Percentiles rank a stretch among this genome's conserved stretches.
These are phyloP conservation scores for Cryptophagus acutangulus DNA, from an alignment of 2,888 invertebrate genomes.

Conservation along the genomic window DNA sequence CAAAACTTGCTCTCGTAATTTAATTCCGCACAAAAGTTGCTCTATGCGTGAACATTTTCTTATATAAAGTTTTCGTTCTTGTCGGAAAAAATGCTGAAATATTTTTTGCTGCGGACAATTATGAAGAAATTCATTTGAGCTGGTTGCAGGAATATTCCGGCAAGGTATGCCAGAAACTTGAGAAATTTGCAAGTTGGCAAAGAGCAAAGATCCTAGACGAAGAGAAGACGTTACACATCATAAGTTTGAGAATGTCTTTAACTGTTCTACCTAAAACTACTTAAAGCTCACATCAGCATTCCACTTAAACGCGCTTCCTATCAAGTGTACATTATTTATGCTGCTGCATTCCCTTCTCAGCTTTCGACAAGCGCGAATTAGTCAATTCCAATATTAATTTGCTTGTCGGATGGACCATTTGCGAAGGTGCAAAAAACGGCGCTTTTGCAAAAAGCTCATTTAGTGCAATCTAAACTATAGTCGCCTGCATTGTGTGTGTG, in stretches of 20 bases:
- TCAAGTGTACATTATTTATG: conserved; percentile 9
- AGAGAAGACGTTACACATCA: conserved; percentile 14
- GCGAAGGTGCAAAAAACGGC: not conserved
- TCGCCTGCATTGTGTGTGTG: conserved; percentile 21
- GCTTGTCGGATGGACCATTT: not conserved
- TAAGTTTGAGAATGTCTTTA: conserved; percentile 24
- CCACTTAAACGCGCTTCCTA: conserved; percentile 16
- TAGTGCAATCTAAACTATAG: not conserved
- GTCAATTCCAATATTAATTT: too few species aligned
- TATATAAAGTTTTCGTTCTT: conserved; percentile 1
- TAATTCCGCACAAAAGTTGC: conserved; percentile 11
- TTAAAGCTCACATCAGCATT: conserved; percentile 18
- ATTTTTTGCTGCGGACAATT: conserved; percentile 14
- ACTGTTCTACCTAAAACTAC: conserved; percentile 18
- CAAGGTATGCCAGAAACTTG: conserved; percentile 20
- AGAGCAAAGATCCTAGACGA: conserved; percentile 3
- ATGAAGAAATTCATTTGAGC: conserved; percentile 14
- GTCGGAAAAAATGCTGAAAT: conserved; percentile 18
- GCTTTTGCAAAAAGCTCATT: conserved; percentile 5
- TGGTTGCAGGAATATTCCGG: conserved; percentile 13
- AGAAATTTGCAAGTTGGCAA: conserved; percentile 18
- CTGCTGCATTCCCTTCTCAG: conserved; percentile 11
- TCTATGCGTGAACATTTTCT: conserved; percentile 12
- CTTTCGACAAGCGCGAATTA: too few species aligned
- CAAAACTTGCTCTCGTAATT: conserved; percentile 10